Conservation (phyloP, 2,113 vertebrate genomes). For the Canis aureus region DNA sequence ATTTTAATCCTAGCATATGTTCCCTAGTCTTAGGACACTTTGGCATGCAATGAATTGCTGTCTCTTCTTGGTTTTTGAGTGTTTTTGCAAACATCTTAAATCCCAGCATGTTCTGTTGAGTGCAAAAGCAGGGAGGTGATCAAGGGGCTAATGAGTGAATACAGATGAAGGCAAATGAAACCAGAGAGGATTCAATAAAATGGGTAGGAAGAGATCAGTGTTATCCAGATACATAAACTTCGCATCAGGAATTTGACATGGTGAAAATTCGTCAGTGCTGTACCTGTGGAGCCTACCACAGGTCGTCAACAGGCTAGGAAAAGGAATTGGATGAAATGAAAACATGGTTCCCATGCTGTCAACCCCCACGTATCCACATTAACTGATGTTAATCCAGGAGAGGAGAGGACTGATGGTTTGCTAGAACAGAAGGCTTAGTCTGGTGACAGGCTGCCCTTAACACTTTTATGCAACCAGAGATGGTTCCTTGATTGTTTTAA, state of each 20-base stretch:
- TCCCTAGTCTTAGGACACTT: background rate
- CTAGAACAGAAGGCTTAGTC: background rate
- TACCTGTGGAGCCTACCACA: background rate
- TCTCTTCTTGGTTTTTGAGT: background rate
- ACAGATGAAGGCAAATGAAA: background rate
- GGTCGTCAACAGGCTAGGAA: background rate
- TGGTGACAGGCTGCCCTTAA: background rate
- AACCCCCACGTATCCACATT: background rate
- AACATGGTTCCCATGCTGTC: background rate
- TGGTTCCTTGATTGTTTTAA: background rate
- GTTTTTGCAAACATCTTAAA: slow-evolving; percentile 36
- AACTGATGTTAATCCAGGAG: background rate
- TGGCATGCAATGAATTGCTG: background rate
- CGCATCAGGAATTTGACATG: background rate
- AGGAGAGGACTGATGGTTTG: background rate
- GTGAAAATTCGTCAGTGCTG: background rate
- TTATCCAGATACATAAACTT: background rate
- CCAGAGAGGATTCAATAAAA: background rate
- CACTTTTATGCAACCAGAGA: background rate
- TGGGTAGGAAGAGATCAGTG: background rate
- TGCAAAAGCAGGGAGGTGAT: background rate
- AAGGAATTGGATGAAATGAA: background rate
- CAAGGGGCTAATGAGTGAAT: background rate
- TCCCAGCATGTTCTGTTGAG: background rate
- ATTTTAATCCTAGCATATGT: background rate